Conservation (phyloP, 2,113 vertebrate genomes). For the Eidolon helvum region DNA sequence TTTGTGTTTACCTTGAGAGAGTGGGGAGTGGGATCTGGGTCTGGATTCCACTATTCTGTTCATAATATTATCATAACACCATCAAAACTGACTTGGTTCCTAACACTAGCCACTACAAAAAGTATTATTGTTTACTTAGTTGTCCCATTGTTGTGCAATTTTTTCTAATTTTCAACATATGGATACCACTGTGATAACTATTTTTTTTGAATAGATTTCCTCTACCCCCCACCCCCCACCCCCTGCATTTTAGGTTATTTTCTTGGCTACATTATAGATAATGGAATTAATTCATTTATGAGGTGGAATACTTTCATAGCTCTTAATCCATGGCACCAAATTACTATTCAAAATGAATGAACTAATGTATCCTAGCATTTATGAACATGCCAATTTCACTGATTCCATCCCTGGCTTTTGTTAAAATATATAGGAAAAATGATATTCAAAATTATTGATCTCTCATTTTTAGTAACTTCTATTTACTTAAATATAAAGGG, state of each 20-base stretch:
- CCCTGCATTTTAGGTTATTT: not conserved
- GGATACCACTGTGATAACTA: not conserved
- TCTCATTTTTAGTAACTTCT: not conserved
- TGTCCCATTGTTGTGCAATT: not conserved
- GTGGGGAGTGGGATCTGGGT: not conserved
- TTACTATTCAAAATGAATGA: not conserved
- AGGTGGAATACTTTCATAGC: not conserved
- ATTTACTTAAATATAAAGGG: not conserved
- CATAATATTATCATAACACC: not conserved
- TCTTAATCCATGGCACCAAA: not conserved
- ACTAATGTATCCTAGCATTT: not conserved
- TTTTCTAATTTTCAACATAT: not conserved
- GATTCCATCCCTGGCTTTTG: not conserved
- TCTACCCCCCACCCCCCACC: rapidly evolving
- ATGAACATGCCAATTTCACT: not conserved
- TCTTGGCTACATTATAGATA: not conserved
- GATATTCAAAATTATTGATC: not conserved
- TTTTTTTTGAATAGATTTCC: not conserved
- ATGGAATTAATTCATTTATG: not conserved
- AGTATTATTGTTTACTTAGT: not conserved
- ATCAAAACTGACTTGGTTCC: not conserved
- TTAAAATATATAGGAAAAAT: not conserved
- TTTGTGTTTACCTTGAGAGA: not conserved
- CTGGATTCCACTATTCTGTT: not conserved
- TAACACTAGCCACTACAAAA: not conserved